A percentile compares a stretch with the other conserved stretches of the same genome.
Evolutionary conservation across 2,113 vertebrate genomes (phyloP).

Genomic region (Bostrychus sinensis): DNA sequence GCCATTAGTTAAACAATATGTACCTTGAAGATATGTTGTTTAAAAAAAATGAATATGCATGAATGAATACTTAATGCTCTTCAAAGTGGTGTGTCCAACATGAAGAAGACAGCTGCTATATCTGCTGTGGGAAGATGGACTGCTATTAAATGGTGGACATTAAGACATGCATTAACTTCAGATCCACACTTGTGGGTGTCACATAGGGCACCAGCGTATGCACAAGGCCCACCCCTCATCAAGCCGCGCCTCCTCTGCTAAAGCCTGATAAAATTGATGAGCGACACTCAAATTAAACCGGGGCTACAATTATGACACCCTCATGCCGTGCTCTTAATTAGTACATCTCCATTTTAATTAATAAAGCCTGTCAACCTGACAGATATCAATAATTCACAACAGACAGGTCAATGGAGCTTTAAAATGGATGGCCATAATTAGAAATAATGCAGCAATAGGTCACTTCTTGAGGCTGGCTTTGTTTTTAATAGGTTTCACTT

Average conservation of each 20-base stretch:
- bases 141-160: conserved; percentile 19
- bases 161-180: conserved; percentile 13
- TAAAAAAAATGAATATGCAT: conserved; percentile 3
- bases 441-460: conserved; percentile 39
- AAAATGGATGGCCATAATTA: conserved; percentile 72
- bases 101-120: conserved; percentile 20
- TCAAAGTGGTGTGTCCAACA: conserved; percentile 25
- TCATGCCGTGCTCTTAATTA: conserved; percentile 69
- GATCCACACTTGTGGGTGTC: conserved; percentile 12
- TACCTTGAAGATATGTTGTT: background rate
- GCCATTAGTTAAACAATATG: conserved; percentile 8
- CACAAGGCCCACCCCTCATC: conserved; percentile 5
- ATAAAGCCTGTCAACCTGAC: conserved; percentile 67
- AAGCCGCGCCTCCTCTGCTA: conserved; percentile 23
- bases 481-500: conserved; percentile 66
- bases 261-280: conserved; percentile 66
- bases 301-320: conserved; percentile 66
- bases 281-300: conserved; percentile 70
- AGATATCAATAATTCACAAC: conserved; percentile 71
- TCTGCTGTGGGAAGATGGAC: conserved; percentile 4
- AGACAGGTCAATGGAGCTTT: conserved; percentile 53
- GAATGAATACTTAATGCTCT: conserved; percentile 30
- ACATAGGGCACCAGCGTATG: conserved; percentile 25
- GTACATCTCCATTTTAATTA: conserved; percentile 76
- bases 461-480: conserved; percentile 30